Evolutionary conservation across 2,797 vertebrate species (phyloP).

Genomic region (Diplodus sargus): DNA sequence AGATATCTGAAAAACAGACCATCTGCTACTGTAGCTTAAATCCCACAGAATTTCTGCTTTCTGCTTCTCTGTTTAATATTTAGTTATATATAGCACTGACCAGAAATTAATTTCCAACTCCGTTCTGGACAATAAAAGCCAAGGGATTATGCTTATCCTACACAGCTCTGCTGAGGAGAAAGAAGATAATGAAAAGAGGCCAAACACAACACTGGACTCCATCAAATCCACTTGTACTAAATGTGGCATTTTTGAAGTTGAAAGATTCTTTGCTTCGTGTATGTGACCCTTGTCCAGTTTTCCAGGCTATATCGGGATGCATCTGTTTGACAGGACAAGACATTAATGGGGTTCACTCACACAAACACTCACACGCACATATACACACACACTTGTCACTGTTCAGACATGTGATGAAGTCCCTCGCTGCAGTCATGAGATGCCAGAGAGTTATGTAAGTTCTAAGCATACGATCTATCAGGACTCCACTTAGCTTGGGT

Average conservation of each 20-base stretch:
- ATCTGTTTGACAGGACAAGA: conserved; percentile 58
- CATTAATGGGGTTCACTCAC: conserved; percentile 54
- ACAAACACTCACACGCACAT: conserved; percentile 42
- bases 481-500: conserved; percentile 49
- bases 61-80: not conserved
- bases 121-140: conserved; percentile 15
- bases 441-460: conserved; percentile 43
- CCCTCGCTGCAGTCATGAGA: conserved; percentile 20
- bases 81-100: conserved; percentile 9
- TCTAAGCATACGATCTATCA: conserved; percentile 44
- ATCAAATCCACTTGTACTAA: conserved; percentile 18
- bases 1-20: not conserved
- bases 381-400: conserved; percentile 1
- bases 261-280: conserved; percentile 12
- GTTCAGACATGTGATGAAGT: conserved; percentile 20
- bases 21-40: not conserved
- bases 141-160: conserved; percentile 41
- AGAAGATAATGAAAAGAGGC: conserved; percentile 42
- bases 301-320: conserved; percentile 59
- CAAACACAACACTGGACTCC: conserved; percentile 24
- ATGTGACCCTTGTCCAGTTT: conserved; percentile 17
- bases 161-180: conserved; percentile 9
- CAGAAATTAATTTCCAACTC: conserved; percentile 15
- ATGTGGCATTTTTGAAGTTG: conserved; percentile 23
- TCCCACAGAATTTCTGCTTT: not conserved